Conservation (phyloP, 2,888 invertebrate genomes). For the Tiphia femorata region DNA sequence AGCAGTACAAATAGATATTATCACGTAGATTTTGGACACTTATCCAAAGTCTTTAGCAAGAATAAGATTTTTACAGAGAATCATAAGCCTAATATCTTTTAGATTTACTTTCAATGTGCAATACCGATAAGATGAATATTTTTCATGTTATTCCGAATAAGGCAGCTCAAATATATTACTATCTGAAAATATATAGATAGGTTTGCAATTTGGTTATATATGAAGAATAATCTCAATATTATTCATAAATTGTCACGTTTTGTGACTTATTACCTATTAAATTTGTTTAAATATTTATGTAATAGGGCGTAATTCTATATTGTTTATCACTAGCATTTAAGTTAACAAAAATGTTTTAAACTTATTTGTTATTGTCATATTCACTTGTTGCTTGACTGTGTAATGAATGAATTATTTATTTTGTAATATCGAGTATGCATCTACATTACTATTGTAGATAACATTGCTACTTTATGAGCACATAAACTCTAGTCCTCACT, state of each 20-base stretch:
- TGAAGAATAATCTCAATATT: conserved; percentile 13
- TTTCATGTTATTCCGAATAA: conserved; percentile 23
- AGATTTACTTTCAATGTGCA: conserved; percentile 35
- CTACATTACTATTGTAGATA: conserved; percentile 34
- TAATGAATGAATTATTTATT: conserved; percentile 34
- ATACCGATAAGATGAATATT: conserved; percentile 27
- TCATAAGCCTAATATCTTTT: conserved; percentile 35
- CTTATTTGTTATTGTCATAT: conserved; percentile 30
- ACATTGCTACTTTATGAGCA: conserved; percentile 35
- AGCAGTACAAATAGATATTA: conserved; percentile 48
- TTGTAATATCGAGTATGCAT: conserved; percentile 16
- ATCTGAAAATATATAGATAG: no score
- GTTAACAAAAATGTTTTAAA: conserved; percentile 37
- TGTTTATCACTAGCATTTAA: conserved; percentile 21
- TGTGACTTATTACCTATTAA: background rate
- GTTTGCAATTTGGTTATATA: no score
- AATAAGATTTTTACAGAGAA: conserved; percentile 37
- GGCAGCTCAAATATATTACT: conserved; percentile 20
- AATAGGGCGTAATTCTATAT: background rate
- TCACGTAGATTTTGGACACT: conserved; percentile 30
- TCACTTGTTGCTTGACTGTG: conserved; percentile 35
- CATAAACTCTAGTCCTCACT: conserved; percentile 49
- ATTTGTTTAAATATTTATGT: conserved; percentile 1
- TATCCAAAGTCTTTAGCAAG: conserved; percentile 26
- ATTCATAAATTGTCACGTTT: background rate